phyloP scores from a whole-genome alignment of 2,888 invertebrate species.

The Hirtodrosophila confusa region DNA sequence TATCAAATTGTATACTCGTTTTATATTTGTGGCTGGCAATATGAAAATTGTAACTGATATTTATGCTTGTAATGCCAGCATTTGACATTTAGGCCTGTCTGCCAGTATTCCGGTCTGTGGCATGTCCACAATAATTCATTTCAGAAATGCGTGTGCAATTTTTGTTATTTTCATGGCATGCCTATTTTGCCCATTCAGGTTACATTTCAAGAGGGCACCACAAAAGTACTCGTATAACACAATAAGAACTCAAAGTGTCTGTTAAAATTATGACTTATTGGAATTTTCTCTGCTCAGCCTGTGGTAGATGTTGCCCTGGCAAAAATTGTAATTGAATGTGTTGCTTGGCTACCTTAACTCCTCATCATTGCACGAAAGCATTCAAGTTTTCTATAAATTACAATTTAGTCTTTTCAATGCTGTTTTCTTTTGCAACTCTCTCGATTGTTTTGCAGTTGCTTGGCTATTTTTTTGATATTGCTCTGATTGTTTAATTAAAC shows the following conservation, averaged over 20 bases:
- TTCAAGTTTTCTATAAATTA: too few species aligned
- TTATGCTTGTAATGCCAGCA: constrained; percentile 73
- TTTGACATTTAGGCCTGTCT: constrained; percentile 62
- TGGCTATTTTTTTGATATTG: too few species aligned
- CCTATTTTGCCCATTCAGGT: constrained; percentile 13
- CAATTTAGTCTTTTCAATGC: too few species aligned
- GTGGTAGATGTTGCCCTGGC: neutral
- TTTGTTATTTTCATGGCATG: constrained; percentile 39
- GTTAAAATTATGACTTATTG: constrained; percentile 51
- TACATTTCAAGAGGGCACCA: constrained; percentile 5
- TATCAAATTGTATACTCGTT: constrained; percentile 68
- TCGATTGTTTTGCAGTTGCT: too few species aligned
- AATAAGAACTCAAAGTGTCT: constrained; percentile 43
- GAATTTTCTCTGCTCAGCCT: constrained; percentile 33
- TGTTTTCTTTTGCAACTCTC: too few species aligned
- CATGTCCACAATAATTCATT: constrained; percentile 72
- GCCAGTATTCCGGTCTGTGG: constrained; percentile 34
- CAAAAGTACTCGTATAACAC: constrained; percentile 11
- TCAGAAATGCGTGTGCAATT: constrained; percentile 54
- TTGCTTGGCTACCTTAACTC: constrained; percentile 3
- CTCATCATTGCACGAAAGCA: too few species aligned
- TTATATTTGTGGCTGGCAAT: constrained; percentile 61
- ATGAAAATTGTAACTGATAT: constrained; percentile 77
- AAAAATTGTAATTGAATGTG: constrained; percentile 50
- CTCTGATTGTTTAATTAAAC: too few species aligned